These are phyloP conservation scores for Pachyuromys duprasi DNA, from an alignment of 2,797 vertebrate genomes.

Conservation along the genomic window DNA sequence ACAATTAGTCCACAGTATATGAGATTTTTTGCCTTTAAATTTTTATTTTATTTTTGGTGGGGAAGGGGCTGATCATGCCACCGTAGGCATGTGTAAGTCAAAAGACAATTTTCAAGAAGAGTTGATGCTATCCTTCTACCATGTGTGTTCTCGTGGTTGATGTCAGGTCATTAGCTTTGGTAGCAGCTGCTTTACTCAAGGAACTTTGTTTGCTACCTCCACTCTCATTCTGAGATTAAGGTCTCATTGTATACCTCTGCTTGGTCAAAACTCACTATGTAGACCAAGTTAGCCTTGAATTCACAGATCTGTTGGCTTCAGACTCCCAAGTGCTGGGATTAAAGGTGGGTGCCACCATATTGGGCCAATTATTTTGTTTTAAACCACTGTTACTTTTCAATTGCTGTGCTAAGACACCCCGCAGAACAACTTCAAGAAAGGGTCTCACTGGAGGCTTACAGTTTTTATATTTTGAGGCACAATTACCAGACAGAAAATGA, in stretches of 20 bases:
- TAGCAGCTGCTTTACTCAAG: background rate
- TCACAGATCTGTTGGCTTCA: background rate
- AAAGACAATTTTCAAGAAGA: background rate
- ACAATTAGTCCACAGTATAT: background rate
- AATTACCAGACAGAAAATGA: background rate
- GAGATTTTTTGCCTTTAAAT: background rate
- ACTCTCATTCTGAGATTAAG: background rate
- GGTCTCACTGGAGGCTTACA: background rate
- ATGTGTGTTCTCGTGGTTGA: background rate
- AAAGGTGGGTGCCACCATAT: background rate
- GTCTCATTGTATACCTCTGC: background rate
- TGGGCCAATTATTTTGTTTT: background rate
- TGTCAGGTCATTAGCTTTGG: background rate
- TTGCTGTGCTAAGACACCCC: background rate
- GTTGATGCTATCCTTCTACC: no score
- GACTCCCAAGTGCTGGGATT: background rate
- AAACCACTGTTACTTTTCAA: conserved; percentile 24
- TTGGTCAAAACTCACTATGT: background rate
- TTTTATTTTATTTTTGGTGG: background rate
- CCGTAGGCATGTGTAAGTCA: background rate
- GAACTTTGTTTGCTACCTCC: background rate
- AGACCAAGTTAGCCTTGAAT: background rate
- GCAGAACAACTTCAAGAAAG: background rate
- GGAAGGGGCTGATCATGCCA: background rate
- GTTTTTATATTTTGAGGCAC: background rate